Evolutionary conservation across 2,113 vertebrate genomes (phyloP).

Genomic region (Columba livia): DNA sequence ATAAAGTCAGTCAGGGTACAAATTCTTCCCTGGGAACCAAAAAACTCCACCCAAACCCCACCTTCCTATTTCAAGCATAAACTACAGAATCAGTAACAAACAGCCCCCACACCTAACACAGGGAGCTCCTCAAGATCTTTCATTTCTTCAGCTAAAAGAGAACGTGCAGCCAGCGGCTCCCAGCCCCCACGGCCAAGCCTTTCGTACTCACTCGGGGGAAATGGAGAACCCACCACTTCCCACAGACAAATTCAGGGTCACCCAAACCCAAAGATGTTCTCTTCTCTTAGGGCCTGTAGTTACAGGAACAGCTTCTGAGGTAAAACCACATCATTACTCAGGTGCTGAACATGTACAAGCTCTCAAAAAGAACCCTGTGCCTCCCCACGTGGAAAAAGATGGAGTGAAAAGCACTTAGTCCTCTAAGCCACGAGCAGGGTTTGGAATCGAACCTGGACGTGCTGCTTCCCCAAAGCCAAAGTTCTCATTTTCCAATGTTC

Average conservation of each 20-base stretch:
- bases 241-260: background rate
- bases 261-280: background rate
- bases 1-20: background rate
- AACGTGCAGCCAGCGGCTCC: background rate
- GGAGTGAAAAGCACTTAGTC: background rate
- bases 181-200: background rate
- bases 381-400: background rate
- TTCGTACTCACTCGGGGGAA: background rate
- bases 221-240: background rate
- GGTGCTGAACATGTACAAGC: background rate
- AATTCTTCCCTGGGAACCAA: background rate
- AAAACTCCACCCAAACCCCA: background rate
- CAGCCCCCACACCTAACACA: background rate
- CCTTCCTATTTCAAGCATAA: background rate
- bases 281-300: background rate
- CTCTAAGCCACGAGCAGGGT: background rate
- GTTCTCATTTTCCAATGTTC: background rate
- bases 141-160: background rate
- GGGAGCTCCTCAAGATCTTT: background rate
- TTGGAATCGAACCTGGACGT: background rate
- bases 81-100: background rate
- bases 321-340: background rate
- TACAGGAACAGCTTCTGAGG: background rate
- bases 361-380: background rate
- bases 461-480: background rate